These are phyloP conservation scores for Lepeophtheirus salmonis DNA, from an alignment of 1,140 invertebrate genomes.

Conservation along the genomic window DNA sequence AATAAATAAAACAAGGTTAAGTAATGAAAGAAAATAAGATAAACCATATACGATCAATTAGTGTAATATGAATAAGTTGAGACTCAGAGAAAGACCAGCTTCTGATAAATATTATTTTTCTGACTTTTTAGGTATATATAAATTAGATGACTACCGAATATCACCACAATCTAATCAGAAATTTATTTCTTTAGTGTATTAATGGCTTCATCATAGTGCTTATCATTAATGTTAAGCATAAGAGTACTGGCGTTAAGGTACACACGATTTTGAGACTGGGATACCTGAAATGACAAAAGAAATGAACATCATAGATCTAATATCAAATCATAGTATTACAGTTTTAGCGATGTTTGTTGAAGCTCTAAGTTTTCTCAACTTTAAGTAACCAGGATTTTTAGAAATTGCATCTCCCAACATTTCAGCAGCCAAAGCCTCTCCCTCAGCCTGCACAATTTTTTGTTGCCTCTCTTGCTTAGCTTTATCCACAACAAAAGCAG, in stretches of 20 bases:
- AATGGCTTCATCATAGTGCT: constrained; percentile 49
- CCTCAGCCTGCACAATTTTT: constrained; percentile 98
- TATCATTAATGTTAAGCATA: constrained; percentile 92
- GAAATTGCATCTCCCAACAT: constrained; percentile 90
- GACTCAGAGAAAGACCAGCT: too few relatives aligned
- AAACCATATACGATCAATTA: too few relatives aligned
- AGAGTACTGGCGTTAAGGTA: constrained; percentile 77
- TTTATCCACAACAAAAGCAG: constrained; percentile 90
- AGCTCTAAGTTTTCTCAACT: constrained; percentile 88
- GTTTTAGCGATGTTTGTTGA: constrained; percentile 92
- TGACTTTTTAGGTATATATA: too few relatives aligned
- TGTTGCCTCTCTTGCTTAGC: constrained; percentile 96
- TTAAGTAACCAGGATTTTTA: constrained; percentile 89
- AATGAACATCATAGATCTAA: constrained; percentile 12
- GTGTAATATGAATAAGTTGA: too few relatives aligned
- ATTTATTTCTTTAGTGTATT: not conserved
- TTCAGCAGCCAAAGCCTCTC: constrained; percentile 95
- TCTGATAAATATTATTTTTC: too few relatives aligned
- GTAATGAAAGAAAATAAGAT: too few relatives aligned
- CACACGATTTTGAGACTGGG: constrained; percentile 80
- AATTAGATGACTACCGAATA: too few relatives aligned
- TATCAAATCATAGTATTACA: constrained; percentile 34
- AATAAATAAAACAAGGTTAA: too few relatives aligned
- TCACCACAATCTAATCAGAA: too few relatives aligned
- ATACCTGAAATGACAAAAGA: constrained; percentile 42